A percentile compares a stretch with the other conserved stretches of the same genome.
phyloP scores from a whole-genome alignment of 1,140 invertebrate genomes.

The Tetragnatha versicolor region DNA sequence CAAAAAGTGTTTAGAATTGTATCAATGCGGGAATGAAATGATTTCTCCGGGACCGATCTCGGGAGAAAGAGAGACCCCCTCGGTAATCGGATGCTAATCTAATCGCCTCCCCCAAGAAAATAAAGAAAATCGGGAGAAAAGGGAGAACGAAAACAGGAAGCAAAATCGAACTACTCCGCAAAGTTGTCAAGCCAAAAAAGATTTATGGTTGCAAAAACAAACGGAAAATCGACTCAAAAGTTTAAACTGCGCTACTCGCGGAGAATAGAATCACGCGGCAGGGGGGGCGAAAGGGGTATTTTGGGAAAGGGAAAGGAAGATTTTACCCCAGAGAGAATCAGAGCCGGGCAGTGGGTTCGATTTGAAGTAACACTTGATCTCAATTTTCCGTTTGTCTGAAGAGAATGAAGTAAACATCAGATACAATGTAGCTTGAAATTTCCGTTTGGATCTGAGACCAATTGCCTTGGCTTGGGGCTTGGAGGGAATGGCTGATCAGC shows the following conservation, averaged over 20 bases:
- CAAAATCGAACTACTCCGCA: conserved; percentile 12
- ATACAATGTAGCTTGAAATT: conserved; percentile 21
- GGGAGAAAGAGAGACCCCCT: not conserved
- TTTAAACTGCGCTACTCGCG: conserved; percentile 40
- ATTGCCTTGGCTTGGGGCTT: no score
- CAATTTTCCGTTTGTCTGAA: conserved; percentile 28
- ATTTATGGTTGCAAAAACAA: conserved; percentile 52
- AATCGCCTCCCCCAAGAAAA: conserved; percentile 23
- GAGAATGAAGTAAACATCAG: conserved; percentile 1
- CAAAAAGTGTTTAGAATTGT: no score
- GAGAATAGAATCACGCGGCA: conserved; percentile 42
- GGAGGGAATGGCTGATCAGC: no score
- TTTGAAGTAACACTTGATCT: conserved; percentile 47
- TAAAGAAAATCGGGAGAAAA: conserved; percentile 15
- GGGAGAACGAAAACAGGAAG: conserved; percentile 3
- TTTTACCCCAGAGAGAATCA: conserved; percentile 46
- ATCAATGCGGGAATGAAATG: conserved; percentile 30
- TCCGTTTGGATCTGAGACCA: not conserved
- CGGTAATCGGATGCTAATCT: conserved; percentile 49
- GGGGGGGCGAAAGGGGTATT: conserved; percentile 18
- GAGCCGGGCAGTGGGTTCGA: conserved; percentile 27
- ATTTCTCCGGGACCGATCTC: conserved; percentile 28
- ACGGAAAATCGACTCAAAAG: conserved; percentile 52
- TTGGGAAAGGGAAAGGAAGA: conserved; percentile 25
- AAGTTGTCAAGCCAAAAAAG: conserved; percentile 47